A percentile compares a stretch with the other conserved stretches of the same genome.
Evolutionary conservation across 2,797 vertebrate genomes (phyloP).

Genomic region (Eulemur coronatus): DNA sequence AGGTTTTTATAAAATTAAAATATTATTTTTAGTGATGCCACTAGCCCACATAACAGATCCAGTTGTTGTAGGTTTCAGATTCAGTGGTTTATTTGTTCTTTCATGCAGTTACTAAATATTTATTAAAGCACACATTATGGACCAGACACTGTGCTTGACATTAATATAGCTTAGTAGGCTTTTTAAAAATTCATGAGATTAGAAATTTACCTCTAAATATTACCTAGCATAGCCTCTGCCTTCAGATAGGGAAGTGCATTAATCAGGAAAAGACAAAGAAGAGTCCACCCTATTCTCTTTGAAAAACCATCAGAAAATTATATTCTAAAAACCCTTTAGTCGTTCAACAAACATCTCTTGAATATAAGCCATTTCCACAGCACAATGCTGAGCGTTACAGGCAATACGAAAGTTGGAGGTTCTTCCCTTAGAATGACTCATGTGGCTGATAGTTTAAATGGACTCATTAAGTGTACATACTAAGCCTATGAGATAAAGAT

Average conservation of each 20-base stretch:
- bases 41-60: background rate
- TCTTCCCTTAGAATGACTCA: background rate
- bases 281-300: background rate
- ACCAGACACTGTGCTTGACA: background rate
- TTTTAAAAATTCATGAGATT: background rate
- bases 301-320: conserved; percentile 6
- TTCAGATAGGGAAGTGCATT: background rate
- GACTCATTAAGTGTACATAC: background rate
- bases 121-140: background rate
- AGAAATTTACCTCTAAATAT: background rate
- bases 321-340: background rate
- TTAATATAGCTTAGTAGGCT: background rate
- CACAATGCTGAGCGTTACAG: background rate
- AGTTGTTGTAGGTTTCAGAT: background rate
- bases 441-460: background rate
- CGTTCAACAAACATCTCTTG: background rate
- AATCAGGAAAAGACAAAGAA: background rate
- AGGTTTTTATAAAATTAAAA: background rate
- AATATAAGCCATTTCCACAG: background rate
- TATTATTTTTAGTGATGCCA: background rate
- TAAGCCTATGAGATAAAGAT: background rate
- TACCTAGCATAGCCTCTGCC: background rate
- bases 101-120: background rate
- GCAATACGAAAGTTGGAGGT: background rate
- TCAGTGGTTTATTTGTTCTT: background rate